Evolutionary conservation across 2,888 invertebrate species (phyloP), one percentile per base, ranked within the genome.

Genomic region (Taenaris catops): DNA sequence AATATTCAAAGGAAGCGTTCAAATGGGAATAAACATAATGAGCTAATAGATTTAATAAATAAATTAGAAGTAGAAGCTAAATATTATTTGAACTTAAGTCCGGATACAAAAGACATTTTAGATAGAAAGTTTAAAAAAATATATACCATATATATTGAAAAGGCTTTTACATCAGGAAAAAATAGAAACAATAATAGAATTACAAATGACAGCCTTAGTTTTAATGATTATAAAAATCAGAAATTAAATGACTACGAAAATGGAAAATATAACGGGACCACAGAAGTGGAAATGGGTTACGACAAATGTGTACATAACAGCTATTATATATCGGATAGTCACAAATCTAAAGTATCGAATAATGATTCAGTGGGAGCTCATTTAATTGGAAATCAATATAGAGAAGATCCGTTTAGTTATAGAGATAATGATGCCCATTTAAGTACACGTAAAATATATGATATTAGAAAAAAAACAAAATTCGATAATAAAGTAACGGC

Each of bases 71-170:
- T 51, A 51, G 69, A 76, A 63, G 66, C 73, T 0, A 67, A 65
- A 28, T 56, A 71, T 37, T 49, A 68, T 14, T 56, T 75, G 33
- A 40, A 76, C n/a, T n/a, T n/a, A 7, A 52, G 56, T 35, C 57
- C 53, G 1, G 54, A 40, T 2, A 63, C 69, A 39, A 79, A 68
- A 51, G 55, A 70, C 46, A 45, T 73, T 28, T 59, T 79, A 32
- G 68, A 79, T 51, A 62, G 55, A 1, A 80, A 72, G 56, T 60
- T 80, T 8, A 58, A 67, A 34, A 70, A 70, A 57, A 73, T 81
- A 32, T 79, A 79, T 8, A 29, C 42, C 11, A 33, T 33, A 34
- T 31, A 47, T 28, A 4, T 38, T 10, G 33, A 25, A 16, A 20
- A 43, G 18, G 23, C 25, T 7, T 16, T 9, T 9, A 1, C 4